Base-by-base conservation (phyloP, 2,888 invertebrate species). In the Acronicta leporina region DNA sequence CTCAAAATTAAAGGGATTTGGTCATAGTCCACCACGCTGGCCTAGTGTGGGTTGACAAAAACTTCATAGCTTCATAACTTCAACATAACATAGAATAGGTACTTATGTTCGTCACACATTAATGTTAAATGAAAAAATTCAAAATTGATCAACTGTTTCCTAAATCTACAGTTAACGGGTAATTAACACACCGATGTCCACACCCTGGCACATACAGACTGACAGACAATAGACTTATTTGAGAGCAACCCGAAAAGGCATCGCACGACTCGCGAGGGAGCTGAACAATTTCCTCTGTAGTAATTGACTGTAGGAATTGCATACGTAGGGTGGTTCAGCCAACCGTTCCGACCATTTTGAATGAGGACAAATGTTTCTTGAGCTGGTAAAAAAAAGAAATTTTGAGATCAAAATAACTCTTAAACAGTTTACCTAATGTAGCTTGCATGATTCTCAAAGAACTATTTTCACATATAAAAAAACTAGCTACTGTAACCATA, bases 251-350 rank as follows among this genome's bases (percentile, higher is more conserved):
- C 82, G 80, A 88, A 90, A 90, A 90, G 90, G 90, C 82, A 79
- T 83, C 77, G 87, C 90, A 90, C 90, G 90, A 87, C 72, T 72
- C 61, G 41, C 33, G 44, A 82, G 84, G 82, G 80, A 80, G 59
- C 69, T 77, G 80, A 79, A 89, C 90, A 84, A 90, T 90, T 89
- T 90, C 88, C 89, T 89, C 86, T 82, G 81, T 87, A 86, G 90
- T 91, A 91, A 91, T 91, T 91, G 91, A 89, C 87, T 78, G 83
- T 81, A 80, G 77, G 77, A 89, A 90, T 90, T 87, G 90, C 89
- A 90, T 91, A 89, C 87, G 85, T 82, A 85, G 84, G 68, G 75
- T 79, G 75, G 61, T 55, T 46, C 40, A 10, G 44, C 55, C 67
- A 42, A 62, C 58, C 54, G 68, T 61, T 69, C 71, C 68, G 65